phyloP scores from a whole-genome alignment of 2,888 invertebrate species.

The Chrysotoxum bicinctum region DNA sequence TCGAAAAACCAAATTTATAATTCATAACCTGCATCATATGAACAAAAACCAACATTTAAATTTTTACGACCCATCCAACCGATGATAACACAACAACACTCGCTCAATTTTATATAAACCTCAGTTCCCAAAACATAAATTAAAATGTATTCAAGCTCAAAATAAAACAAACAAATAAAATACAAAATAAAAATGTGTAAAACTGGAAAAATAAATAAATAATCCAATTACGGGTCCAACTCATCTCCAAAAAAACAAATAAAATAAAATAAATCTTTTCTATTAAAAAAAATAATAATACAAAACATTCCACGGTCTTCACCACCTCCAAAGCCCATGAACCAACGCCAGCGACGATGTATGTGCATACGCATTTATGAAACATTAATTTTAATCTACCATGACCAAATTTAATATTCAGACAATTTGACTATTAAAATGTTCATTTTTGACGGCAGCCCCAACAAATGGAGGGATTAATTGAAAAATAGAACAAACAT shows the following conservation, averaged over 20 bases:
- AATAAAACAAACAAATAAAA: slow-evolving; percentile 19
- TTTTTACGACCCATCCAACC: not conserved
- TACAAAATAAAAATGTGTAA: slow-evolving; percentile 29
- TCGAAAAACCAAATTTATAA: not conserved
- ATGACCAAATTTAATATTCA: slow-evolving; percentile 68
- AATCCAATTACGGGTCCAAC: slow-evolving; percentile 64
- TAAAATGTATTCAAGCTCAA: not conserved
- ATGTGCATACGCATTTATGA: slow-evolving; percentile 50
- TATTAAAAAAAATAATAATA: slow-evolving; percentile 5
- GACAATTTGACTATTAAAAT: slow-evolving; percentile 65
- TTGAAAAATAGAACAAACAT: slow-evolving; percentile 59
- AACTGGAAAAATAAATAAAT: slow-evolving; percentile 57
- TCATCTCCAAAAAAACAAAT: slow-evolving; percentile 17
- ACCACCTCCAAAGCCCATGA: not conserved
- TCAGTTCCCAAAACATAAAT: not conserved
- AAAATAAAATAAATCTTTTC: slow-evolving; percentile 25
- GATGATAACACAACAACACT: not conserved
- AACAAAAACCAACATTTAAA: not conserved
- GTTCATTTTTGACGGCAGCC: slow-evolving; percentile 62
- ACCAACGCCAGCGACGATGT: not conserved
- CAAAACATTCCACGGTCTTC: not conserved
- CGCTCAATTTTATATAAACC: not conserved
- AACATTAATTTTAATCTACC: slow-evolving; percentile 69
- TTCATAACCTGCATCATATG: not conserved
- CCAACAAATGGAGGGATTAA: slow-evolving; percentile 68